These are phyloP conservation scores for Acrobasis consociella DNA, from an alignment of 2,888 invertebrate species.

Conservation along the genomic window DNA sequence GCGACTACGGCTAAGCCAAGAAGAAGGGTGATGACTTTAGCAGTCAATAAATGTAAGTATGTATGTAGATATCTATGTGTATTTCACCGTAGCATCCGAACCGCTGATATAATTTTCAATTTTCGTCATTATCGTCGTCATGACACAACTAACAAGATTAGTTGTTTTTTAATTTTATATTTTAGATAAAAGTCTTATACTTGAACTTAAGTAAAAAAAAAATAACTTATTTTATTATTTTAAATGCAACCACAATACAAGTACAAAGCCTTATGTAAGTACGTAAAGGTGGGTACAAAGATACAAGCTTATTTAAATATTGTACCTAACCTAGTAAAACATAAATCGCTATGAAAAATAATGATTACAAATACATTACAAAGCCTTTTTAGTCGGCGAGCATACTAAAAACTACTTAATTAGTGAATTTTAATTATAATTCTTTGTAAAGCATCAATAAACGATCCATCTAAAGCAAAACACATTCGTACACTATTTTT, in stretches of 20 bases:
- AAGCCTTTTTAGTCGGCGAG: not conserved
- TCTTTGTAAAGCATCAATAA: not conserved
- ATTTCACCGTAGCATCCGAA: too few species aligned
- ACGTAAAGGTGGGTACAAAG: not conserved
- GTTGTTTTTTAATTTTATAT: too few species aligned
- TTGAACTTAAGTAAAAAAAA: too few species aligned
- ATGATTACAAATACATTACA: not conserved
- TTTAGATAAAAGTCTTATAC: too few species aligned
- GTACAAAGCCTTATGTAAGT: not conserved
- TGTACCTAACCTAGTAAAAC: not conserved
- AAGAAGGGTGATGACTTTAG: too few species aligned
- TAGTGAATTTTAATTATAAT: not conserved
- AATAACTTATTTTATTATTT: not conserved
- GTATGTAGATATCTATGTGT: too few species aligned
- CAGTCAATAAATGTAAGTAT: too few species aligned
- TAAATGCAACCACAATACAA: not conserved
- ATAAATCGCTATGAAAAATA: not conserved
- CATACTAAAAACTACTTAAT: not conserved
- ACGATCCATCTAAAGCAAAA: not conserved
- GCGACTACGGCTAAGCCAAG: not conserved
- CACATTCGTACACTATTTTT: constrained; percentile 13
- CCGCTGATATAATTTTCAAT: too few species aligned
- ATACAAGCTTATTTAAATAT: not conserved
- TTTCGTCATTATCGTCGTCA: too few species aligned
- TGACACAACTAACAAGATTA: too few species aligned